Evolutionary conservation across 2,113 vertebrate species (phyloP), one percentile per base, ranked within the genome.

Genomic region (Galemys pyrenaicus): DNA sequence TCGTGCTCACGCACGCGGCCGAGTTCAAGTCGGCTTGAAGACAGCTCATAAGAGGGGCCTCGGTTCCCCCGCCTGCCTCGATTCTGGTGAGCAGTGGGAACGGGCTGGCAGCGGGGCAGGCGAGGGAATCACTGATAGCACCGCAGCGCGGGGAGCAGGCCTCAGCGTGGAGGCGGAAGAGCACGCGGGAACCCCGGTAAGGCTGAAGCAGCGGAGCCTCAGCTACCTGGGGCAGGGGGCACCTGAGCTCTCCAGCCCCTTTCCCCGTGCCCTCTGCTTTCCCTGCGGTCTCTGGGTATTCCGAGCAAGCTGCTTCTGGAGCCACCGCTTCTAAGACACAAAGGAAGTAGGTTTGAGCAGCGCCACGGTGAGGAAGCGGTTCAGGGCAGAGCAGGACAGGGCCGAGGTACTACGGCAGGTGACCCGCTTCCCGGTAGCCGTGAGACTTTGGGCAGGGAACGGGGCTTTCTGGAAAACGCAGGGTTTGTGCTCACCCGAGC

Each of bases 131-230:
- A 3, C 30, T 0, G 4, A 32, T 22, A 37, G 58, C 51, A 17
- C 28, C 68, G 30, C 37, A 9, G 39, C 6, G 26, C 7, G 8
- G 46, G 37, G 41, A 26, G 22, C 0, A 2, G 20, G 30, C 26
- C 0, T 74, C 32, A 9, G 78, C 1, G 0, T 0, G 12, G 70
- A 70, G 16, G 0, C 3, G 44, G 44, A 8, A 13, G 56, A 32
- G 7, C 1, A 3, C 3, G 4, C 13, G 70, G 35, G 39, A 22
- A 5, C 46, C 46, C 15, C 5, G 2, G 2, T 15, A 2, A 19
- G 46, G 19, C 15, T 10, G 4, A 84, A 67, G 37, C 11, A 6
- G 12, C 24, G 70, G 62, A 19, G 13, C 24, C 49, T 35, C 0
- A 3, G 84, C 39, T 24, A 44, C 68, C 3, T 2, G 11, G 6